Evolutionary conservation across 2,888 invertebrate genomes (phyloP).

Genomic region (Myopa tessellatipennis): DNA sequence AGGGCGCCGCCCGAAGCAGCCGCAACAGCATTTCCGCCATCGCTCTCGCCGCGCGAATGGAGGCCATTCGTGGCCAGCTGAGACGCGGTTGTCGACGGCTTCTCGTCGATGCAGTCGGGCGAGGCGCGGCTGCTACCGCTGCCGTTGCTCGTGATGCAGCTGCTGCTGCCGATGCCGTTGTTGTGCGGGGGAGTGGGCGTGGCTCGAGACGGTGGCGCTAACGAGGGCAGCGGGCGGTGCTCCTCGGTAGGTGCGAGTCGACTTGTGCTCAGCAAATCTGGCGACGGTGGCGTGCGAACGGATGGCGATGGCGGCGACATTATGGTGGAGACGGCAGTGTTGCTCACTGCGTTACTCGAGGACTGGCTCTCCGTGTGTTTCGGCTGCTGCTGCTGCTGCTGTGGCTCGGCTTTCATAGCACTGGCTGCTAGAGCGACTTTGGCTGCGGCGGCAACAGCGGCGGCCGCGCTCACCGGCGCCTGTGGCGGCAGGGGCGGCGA

Average conservation of each 20-base stretch:
- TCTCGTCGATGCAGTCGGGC: constrained; percentile 66
- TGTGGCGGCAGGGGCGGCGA: constrained; percentile 40
- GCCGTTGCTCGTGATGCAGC: constrained; percentile 58
- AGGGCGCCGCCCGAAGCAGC: constrained; percentile 52
- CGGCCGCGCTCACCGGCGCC: constrained; percentile 42
- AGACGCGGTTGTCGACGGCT: constrained; percentile 62
- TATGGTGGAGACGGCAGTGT: constrained; percentile 59
- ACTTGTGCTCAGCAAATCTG: constrained; percentile 34
- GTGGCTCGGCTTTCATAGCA: constrained; percentile 46
- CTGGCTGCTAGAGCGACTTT: constrained; percentile 48
- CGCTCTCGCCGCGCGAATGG: constrained; percentile 45
- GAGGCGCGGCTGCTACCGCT: constrained; percentile 65
- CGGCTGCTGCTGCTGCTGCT: constrained; percentile 50
- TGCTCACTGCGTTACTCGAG: constrained; percentile 58
- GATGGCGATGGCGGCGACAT: constrained; percentile 63
- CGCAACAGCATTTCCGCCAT: constrained; percentile 36
- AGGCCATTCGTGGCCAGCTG: constrained; percentile 58
- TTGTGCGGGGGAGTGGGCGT: constrained; percentile 64
- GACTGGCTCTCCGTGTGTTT: constrained; percentile 65
- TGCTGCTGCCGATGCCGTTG: constrained; percentile 60
- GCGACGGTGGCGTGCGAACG: constrained; percentile 51
- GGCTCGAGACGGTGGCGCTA: constrained; percentile 40
- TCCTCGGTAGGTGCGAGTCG: constrained; percentile 36
- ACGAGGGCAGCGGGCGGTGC: constrained; percentile 45
- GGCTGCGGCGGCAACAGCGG: constrained; percentile 48